Evolutionary conservation across 2,888 invertebrate genomes (phyloP).

Genomic region (Zygogramma bicolorata): DNA sequence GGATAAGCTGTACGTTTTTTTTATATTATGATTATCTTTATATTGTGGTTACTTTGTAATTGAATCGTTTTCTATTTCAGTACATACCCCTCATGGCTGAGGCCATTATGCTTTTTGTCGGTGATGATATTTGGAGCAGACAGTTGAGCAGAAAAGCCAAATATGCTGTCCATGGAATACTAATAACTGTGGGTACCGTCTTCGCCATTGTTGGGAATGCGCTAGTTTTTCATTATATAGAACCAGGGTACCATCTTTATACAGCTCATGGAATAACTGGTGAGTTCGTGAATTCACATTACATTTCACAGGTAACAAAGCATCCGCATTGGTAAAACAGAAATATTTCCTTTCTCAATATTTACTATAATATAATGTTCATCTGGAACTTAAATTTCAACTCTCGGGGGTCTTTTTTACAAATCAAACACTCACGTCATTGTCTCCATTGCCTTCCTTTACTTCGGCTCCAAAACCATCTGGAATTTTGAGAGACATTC

Average conservation of each 20-base stretch:
- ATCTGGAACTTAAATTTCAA: too few species aligned
- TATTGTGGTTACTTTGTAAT: background rate
- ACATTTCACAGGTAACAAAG: background rate
- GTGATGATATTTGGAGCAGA: background rate
- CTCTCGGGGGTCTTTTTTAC: too few species aligned
- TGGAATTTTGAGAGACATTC: too few species aligned
- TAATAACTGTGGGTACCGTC: constrained; percentile 50
- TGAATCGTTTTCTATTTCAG: background rate
- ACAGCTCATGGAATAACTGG: constrained; percentile 59
- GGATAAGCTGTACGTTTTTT: too few species aligned
- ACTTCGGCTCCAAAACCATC: too few species aligned
- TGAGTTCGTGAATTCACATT: constrained; percentile 29
- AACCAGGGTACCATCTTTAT: constrained; percentile 52
- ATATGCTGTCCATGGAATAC: constrained; percentile 53
- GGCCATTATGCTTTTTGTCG: background rate
- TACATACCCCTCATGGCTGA: constrained; percentile 12
- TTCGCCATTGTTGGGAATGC: constrained; percentile 53
- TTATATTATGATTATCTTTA: too few species aligned
- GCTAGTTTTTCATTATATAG: constrained; percentile 48
- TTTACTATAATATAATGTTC: too few species aligned
- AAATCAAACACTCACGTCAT: too few species aligned
- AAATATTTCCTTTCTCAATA: too few species aligned
- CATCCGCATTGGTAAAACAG: too few species aligned
- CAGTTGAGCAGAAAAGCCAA: constrained; percentile 47
- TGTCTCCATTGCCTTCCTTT: too few species aligned